phyloP scores from a whole-genome alignment of 2,888 invertebrate genomes.

The Prenolepis imparis region DNA sequence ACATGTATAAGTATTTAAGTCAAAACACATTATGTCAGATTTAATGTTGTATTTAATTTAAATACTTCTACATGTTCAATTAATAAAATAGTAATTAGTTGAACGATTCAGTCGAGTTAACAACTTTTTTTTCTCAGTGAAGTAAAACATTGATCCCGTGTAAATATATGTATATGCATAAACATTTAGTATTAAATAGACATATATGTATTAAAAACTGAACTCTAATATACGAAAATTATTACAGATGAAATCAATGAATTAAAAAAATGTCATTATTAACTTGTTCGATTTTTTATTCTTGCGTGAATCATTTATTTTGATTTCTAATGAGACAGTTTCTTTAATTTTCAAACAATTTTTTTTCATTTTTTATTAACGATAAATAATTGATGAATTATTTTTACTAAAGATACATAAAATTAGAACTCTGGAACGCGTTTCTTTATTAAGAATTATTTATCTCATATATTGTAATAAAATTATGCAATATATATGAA shows the following conservation, averaged over 20 bases:
- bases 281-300: neutral
- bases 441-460: constrained; percentile 9
- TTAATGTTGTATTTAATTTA: no score
- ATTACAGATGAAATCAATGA: neutral
- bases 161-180: neutral
- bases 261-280: neutral
- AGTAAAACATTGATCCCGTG: neutral
- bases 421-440: neutral
- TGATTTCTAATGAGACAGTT: neutral
- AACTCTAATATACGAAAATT: neutral
- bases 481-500: neutral
- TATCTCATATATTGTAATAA: neutral
- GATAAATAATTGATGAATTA: constrained; percentile 1
- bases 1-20: no score
- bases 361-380: neutral
- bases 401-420: neutral
- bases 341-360: neutral
- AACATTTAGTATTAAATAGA: neutral
- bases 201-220: neutral
- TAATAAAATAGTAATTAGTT: no score
- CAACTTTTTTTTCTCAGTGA: no score
- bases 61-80: no score
- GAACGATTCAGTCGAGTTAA: no score
- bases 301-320: neutral
- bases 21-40: no score